Conservation (phyloP, 2,113 vertebrate species). For the Ahaetulla prasina region DNA sequence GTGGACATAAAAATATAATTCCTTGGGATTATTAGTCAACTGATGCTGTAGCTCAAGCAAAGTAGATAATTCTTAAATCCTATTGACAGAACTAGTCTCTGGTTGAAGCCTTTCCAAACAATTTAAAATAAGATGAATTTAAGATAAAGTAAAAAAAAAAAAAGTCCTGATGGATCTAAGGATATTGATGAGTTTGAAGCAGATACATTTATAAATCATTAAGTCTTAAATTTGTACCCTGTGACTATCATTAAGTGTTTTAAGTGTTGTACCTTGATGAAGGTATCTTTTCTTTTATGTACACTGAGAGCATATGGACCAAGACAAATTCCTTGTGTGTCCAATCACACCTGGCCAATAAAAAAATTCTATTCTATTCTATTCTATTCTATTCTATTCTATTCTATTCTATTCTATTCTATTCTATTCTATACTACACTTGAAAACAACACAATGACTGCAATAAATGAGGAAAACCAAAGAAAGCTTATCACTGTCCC, state of each 20-base stretch:
- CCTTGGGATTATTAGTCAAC: not conserved
- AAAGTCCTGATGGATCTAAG: not conserved
- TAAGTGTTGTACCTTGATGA: no score
- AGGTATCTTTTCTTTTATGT: no score
- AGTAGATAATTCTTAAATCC: not conserved
- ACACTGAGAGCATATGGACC: no score
- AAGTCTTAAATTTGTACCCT: no score
- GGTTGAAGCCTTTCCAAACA: not conserved
- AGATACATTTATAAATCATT: no score
- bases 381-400: no score
- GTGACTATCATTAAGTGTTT: no score
- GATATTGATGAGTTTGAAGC: not conserved
- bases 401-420: no score
- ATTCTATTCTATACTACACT: no score
- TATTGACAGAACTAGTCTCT: not conserved
- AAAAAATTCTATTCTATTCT: no score
- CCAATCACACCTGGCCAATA: no score
- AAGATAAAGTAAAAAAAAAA: not conserved
- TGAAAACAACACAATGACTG: not conserved
- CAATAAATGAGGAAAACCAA: not conserved
- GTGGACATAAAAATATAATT: not conserved
- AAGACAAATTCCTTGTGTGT: no score
- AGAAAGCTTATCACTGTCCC: not conserved
- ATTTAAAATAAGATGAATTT: not conserved
- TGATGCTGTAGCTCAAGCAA: not conserved